Conservation (phyloP, 2,888 invertebrate genomes). For the Apodemia duryi region DNA sequence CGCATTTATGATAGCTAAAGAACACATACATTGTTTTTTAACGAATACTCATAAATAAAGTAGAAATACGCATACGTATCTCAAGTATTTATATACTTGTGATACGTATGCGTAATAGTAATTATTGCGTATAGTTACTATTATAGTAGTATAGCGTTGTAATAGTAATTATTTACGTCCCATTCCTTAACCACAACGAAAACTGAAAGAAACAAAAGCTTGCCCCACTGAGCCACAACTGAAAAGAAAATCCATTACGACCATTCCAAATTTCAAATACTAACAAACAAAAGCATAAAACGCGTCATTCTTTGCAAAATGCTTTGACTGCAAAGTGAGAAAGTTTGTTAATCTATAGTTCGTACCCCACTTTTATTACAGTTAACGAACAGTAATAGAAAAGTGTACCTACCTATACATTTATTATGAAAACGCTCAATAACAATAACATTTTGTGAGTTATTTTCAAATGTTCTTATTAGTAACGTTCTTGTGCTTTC, state of each 20-base stretch:
- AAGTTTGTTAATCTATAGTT: slow-evolving; percentile 2
- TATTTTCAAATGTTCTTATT: too few relatives aligned
- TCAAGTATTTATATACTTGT: not conserved
- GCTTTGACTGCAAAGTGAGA: slow-evolving; percentile 8
- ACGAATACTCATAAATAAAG: too few relatives aligned
- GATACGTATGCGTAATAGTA: too few relatives aligned
- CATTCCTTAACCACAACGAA: not conserved
- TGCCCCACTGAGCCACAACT: slow-evolving; percentile 3
- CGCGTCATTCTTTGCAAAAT: slow-evolving; percentile 7
- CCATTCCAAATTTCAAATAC: slow-evolving; percentile 12
- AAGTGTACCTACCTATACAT: not conserved
- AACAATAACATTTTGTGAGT: too few relatives aligned
- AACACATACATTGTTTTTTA: too few relatives aligned
- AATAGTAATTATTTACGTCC: not conserved
- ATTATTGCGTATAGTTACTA: too few relatives aligned
- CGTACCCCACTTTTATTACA: not conserved
- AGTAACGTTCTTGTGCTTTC: too few relatives aligned
- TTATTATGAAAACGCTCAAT: too few relatives aligned
- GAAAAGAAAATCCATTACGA: slow-evolving; percentile 12
- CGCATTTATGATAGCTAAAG: too few relatives aligned
- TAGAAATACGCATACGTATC: too few relatives aligned
- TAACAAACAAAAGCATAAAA: slow-evolving; percentile 12
- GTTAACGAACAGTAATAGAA: not conserved
- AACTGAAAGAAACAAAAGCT: slow-evolving; percentile 2
- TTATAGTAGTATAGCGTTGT: too few relatives aligned